These are phyloP conservation scores for Crotophaga sulcirostris DNA, from an alignment of 2,113 vertebrate genomes.

Conservation along the genomic window DNA sequence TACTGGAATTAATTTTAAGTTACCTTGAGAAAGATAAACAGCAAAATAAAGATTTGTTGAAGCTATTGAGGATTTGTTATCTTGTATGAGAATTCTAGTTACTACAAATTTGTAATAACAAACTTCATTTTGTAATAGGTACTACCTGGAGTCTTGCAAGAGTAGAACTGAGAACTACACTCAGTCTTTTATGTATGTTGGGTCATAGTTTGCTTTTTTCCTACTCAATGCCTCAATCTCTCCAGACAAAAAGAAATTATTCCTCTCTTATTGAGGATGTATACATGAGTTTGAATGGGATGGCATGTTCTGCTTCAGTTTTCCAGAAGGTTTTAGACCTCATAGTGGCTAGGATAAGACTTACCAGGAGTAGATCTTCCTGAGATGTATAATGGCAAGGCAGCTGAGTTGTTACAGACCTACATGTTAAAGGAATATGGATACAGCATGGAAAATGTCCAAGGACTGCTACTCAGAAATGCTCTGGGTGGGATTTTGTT, in stretches of 20 bases:
- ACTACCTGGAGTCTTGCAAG: background rate
- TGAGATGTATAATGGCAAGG: background rate
- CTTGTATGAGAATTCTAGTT: background rate
- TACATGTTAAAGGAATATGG: background rate
- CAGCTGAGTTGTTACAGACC: background rate
- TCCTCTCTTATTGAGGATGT: background rate
- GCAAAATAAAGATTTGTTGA: background rate
- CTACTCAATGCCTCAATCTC: background rate
- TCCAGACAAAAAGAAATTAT: background rate
- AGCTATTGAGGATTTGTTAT: background rate
- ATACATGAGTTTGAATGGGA: background rate
- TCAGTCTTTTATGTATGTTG: background rate
- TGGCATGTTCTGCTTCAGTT: background rate
- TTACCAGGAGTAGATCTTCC: fast-evolving
- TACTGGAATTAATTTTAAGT: background rate
- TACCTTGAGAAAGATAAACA: background rate
- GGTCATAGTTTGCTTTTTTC: background rate
- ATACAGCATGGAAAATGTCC: background rate
- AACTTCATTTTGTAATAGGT: background rate
- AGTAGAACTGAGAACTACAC: background rate
- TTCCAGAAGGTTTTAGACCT: background rate
- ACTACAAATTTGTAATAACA: background rate
- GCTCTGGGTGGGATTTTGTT: background rate
- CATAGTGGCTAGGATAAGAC: background rate
- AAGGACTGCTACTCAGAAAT: background rate